Evolutionary conservation across 2,888 invertebrate genomes (phyloP).

Genomic region (Empis livida): DNA sequence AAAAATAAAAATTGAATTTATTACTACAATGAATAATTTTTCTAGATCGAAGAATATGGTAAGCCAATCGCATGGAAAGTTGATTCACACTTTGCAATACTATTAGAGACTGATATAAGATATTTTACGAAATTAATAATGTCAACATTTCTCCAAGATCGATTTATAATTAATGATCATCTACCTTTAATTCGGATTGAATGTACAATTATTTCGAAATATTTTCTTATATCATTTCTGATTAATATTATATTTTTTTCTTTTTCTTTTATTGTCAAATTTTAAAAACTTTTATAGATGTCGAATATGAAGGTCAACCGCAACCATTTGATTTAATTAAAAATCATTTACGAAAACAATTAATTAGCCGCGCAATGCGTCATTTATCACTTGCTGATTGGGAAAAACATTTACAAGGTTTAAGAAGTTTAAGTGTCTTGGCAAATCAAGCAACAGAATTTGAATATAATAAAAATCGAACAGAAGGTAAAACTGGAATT

Average conservation of each 20-base stretch:
- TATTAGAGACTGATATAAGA: conserved; percentile 64
- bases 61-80: conserved; percentile 69
- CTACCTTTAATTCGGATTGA: conserved; percentile 62
- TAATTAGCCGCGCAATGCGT: conserved; percentile 25
- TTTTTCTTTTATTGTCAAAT: conserved; percentile 6
- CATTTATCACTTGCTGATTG: conserved; percentile 25
- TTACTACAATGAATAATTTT: conserved; percentile 10
- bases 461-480: conserved; percentile 28
- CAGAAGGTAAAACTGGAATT: conserved; percentile 25
- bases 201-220: conserved; percentile 38
- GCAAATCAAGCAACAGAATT: conserved; percentile 35
- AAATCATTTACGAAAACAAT: conserved; percentile 34
- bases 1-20: background rate
- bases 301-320: conserved; percentile 45
- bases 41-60: conserved; percentile 66
- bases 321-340: conserved; percentile 39
- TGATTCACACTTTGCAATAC: conserved; percentile 56
- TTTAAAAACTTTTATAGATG: conserved; percentile 37
- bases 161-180: conserved; percentile 63
- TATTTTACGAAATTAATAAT: conserved; percentile 55
- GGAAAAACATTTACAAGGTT: conserved; percentile 31
- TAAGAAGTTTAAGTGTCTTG: conserved; percentile 28
- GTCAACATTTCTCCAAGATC: conserved; percentile 55
- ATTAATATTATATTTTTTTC: background rate
- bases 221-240: background rate